Conservation (phyloP, 1,140 invertebrate species). For the Panulirus ornatus region DNA sequence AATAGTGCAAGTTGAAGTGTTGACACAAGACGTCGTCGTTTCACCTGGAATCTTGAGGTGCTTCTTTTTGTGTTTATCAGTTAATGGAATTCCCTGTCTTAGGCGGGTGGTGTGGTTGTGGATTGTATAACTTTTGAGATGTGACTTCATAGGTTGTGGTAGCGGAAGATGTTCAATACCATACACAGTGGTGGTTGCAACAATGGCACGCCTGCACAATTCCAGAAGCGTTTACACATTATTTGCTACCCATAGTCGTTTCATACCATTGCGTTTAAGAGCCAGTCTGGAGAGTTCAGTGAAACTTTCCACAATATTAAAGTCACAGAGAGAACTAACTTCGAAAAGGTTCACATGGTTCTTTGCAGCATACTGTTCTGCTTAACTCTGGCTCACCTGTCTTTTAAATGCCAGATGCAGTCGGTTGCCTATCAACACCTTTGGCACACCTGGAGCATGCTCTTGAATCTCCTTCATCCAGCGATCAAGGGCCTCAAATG, state of each 20-base stretch:
- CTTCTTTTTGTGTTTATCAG: slow-evolving; percentile 73
- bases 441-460: slow-evolving; percentile 99
- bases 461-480: slow-evolving; percentile 98
- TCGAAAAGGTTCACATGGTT: slow-evolving; percentile 99
- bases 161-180: slow-evolving; percentile 95
- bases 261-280: too few relatives aligned
- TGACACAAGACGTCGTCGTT: slow-evolving; percentile 70
- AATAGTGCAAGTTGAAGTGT: slow-evolving; percentile 67
- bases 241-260: slow-evolving; percentile 94
- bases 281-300: slow-evolving; percentile 95
- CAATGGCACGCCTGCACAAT: slow-evolving; percentile 95
- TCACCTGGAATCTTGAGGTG: slow-evolving; percentile 70
- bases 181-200: slow-evolving; percentile 95
- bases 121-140: slow-evolving; percentile 94
- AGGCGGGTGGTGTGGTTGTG: slow-evolving; percentile 72
- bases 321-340: slow-evolving; percentile 94
- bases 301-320: slow-evolving; percentile 97
- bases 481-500: slow-evolving; percentile 96
- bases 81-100: slow-evolving; percentile 72
- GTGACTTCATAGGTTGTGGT: slow-evolving; percentile 93
- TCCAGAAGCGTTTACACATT: slow-evolving; percentile 97
- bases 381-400: slow-evolving; percentile 93
- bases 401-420: slow-evolving; percentile 97
- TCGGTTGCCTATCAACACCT: slow-evolving; percentile 96
- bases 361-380: slow-evolving; percentile 94